Base-by-base conservation (phyloP, 2,888 invertebrate species). In the Drosophila prolongata region DNA sequence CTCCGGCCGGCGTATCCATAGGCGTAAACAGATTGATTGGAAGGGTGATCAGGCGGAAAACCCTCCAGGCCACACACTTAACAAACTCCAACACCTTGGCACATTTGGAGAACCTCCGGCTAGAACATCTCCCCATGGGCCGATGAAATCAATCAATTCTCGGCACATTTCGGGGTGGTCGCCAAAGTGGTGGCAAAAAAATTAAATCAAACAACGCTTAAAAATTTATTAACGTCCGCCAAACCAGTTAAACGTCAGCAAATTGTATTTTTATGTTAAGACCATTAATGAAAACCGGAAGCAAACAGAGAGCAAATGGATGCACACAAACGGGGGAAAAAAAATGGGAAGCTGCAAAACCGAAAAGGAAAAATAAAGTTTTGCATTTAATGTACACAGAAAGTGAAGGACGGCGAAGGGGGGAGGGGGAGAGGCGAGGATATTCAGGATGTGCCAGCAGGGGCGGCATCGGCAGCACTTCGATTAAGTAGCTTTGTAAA, bases 231-330 rank as follows among this genome's bases (percentile, higher is more conserved):
- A 77, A 71, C 62, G 47, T 75, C 60, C 74, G 80, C 59, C 76
- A 78, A 79, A 60, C 75, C 78, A 69, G 80, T 80, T 85, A 80
- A 86, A 83, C 73, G 80, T 75, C 79, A 79, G 83, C 76, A 84
- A 84, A 84, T 86, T 86, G 83, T 84, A 86, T 84, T 84, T 83
- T 86, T 83, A 83, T 86, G 86, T 84, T 86, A 83, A 84, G 76
- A 77, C 83, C 86, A 83, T 86, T 84, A 84, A 84, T 83, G 80
- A 86, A 80, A 84, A 73, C 57, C 75, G 78, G 76, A 82, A 74
- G 75, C 80, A 80, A 78, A 79, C 80, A 78, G 70, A 73, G 42
- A 58, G 50, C 55, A 56, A 75, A 60, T 66, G 65, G 77, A 65
- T 27, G 55, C 62, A 55, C 55, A 65, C 38, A 62, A 59, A 64